Conservation (phyloP, 2,113 vertebrate genomes). For the Hydrochoerus hydrochaeris region DNA sequence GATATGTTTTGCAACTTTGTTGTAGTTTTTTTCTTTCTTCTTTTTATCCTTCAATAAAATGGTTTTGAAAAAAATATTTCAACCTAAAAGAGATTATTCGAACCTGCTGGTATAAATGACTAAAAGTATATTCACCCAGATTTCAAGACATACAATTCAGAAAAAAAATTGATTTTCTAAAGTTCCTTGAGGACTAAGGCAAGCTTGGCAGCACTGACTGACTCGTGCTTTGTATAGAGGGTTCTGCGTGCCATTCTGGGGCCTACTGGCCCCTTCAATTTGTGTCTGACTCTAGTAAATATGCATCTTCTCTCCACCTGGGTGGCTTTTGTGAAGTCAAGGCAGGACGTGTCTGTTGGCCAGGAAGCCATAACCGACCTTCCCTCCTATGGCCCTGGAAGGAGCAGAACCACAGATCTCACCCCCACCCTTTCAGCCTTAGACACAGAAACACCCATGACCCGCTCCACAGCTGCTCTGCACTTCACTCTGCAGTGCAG, state of each 20-base stretch:
- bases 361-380: conserved; percentile 39
- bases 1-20: too few species aligned
- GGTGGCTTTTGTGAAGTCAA: conserved; percentile 58
- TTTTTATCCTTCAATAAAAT: too few species aligned
- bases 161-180: conserved; percentile 59
- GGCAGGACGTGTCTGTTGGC: conserved; percentile 5
- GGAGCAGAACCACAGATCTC: not conserved
- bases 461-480: not conserved
- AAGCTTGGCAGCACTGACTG: conserved; percentile 20
- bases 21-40: too few species aligned
- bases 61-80: too few species aligned
- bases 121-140: conserved; percentile 43
- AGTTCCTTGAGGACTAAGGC: conserved; percentile 55
- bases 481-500: conserved; percentile 35
- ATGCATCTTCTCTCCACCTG: conserved; percentile 25
- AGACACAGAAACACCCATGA: not conserved
- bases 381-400: conserved; percentile 26
- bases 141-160: conserved; percentile 50
- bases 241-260: not conserved
- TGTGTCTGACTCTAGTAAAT: conserved; percentile 29
- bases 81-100: conserved; percentile 21
- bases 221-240: not conserved
- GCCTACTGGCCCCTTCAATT: not conserved
- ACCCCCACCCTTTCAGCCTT: not conserved
- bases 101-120: conserved; percentile 15